Conservation (phyloP, 1,140 invertebrate species). For the Aphidius gifuensis region DNA sequence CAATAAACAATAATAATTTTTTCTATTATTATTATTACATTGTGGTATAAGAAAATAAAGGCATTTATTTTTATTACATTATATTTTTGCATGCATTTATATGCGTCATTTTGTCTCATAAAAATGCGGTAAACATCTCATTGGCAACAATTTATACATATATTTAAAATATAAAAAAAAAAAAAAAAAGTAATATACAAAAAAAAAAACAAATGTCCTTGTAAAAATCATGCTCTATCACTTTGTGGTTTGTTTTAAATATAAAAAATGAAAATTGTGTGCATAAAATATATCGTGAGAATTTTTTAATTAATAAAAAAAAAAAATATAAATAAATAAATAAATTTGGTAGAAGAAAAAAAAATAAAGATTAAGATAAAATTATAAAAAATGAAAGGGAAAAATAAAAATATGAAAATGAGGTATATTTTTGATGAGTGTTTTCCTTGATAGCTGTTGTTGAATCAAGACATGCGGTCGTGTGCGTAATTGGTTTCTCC, state of each 20-base stretch:
- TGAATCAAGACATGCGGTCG: conserved; percentile 24
- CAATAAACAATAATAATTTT: too few species aligned
- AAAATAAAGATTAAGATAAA: too few species aligned
- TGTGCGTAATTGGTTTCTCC: conserved; percentile 20
- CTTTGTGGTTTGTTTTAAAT: conserved; percentile 15
- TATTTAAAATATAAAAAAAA: conserved; percentile 5
- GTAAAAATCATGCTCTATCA: conserved; percentile 18
- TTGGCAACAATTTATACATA: background rate
- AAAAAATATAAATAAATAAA: too few species aligned
- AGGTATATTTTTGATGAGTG: too few species aligned
- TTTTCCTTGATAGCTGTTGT: conserved; percentile 16
- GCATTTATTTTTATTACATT: conserved; percentile 36
- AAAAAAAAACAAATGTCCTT: conserved; percentile 7
- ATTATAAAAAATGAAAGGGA: too few species aligned
- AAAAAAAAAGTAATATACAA: background rate
- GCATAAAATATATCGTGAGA: too few species aligned
- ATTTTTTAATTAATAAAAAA: too few species aligned
- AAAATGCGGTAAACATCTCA: background rate
- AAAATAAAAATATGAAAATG: too few species aligned
- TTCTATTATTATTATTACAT: too few species aligned
- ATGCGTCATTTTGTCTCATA: background rate
- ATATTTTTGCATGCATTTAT: conserved; percentile 36
- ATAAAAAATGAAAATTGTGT: too few species aligned
- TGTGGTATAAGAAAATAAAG: background rate
- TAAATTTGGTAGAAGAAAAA: too few species aligned